These are phyloP conservation scores for Ochropleura plecta DNA, from an alignment of 2,888 invertebrate species.

Conservation along the genomic window DNA sequence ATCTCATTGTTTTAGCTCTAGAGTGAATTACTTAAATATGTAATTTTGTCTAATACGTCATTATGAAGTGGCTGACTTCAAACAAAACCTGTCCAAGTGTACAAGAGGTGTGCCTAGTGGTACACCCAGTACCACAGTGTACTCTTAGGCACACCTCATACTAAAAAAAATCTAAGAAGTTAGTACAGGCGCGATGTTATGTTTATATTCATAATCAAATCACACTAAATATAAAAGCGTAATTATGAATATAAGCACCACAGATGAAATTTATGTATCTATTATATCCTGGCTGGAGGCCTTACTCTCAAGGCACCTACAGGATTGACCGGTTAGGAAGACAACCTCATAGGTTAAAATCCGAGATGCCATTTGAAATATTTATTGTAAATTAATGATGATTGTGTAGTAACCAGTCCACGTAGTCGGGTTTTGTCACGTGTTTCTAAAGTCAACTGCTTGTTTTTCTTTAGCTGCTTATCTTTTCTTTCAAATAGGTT, in stretches of 20 bases:
- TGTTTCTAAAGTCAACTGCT: background rate
- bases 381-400: background rate
- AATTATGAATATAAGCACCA: background rate
- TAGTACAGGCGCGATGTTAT: background rate
- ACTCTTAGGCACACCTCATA: background rate
- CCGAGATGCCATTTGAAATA: too few species aligned
- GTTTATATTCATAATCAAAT: background rate
- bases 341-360: too few species aligned
- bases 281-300: too few species aligned
- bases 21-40: background rate
- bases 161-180: too few species aligned
- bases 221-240: too few species aligned
- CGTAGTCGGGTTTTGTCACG: constrained; percentile 17
- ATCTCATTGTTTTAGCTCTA: background rate
- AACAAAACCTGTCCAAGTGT: too few species aligned
- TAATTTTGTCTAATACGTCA: background rate
- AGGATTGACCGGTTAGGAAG: too few species aligned
- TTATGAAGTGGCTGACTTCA: background rate
- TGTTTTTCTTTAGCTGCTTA: background rate
- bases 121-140: too few species aligned
- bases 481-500: background rate
- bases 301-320: too few species aligned
- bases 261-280: background rate
- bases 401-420: constrained; percentile 14
- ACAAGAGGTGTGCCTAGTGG: background rate